These are phyloP conservation scores for Chionodraco myersi DNA, from an alignment of 2,113 vertebrate species.

Conservation along the genomic window DNA sequence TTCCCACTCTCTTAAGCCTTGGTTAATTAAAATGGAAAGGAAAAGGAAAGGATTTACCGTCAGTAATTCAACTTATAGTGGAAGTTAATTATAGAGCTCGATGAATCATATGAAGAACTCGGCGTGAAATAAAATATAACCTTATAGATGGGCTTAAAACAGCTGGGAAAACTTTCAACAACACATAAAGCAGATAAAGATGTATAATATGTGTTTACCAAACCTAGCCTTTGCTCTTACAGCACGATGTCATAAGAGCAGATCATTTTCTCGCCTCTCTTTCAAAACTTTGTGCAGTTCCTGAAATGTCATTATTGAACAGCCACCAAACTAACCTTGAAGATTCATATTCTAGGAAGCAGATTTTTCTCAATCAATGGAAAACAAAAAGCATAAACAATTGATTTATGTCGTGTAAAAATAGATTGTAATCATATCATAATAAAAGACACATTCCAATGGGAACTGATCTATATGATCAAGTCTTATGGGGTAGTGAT, in stretches of 20 bases:
- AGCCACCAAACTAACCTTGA: background rate
- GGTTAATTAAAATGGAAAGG: constrained; percentile 82
- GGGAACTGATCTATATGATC: background rate
- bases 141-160: constrained; percentile 18
- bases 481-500: background rate
- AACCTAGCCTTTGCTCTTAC: no score
- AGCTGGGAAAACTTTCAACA: constrained; percentile 10
- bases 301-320: no score
- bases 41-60: constrained; percentile 74
- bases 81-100: constrained; percentile 70
- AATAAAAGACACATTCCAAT: background rate
- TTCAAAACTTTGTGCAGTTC: background rate
- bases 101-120: constrained; percentile 64
- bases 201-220: background rate
- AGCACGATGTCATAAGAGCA: background rate
- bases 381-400: constrained; percentile 4
- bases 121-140: constrained; percentile 7
- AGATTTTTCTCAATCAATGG: constrained; percentile 25
- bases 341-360: background rate
- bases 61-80: constrained; percentile 79
- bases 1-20: constrained; percentile 67
- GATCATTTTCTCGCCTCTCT: no score
- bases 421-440: background rate
- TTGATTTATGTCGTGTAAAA: background rate
- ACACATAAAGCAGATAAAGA: background rate